Conservation (phyloP, 2,113 vertebrate species). For the Eurystomus gularis region DNA sequence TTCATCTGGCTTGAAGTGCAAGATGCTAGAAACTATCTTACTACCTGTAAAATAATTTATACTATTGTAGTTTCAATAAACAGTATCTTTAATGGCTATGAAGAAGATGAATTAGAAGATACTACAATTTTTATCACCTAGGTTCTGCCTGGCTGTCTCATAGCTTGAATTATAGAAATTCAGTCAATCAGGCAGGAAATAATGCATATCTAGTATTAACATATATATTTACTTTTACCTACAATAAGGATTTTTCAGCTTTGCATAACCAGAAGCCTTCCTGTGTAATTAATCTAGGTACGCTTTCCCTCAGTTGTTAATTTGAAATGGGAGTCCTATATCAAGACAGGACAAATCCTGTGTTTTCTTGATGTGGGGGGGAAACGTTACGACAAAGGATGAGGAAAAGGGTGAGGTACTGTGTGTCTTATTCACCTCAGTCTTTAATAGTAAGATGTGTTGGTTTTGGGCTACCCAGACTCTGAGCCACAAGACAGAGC, state of each 20-base stretch:
- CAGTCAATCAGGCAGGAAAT: not conserved
- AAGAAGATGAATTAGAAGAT: not conserved
- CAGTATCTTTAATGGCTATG: not conserved
- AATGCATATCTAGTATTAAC: not conserved
- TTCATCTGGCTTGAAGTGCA: slow-evolving; percentile 8
- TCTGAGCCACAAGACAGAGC: not conserved
- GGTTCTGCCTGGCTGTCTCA: not conserved
- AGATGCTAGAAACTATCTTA: not conserved
- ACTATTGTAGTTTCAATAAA: not conserved
- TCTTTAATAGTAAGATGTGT: not conserved
- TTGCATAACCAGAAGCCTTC: not conserved
- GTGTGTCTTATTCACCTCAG: not conserved
- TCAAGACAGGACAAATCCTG: not conserved
- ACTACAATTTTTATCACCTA: not conserved
- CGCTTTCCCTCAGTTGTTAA: not conserved
- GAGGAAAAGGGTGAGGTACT: not conserved
- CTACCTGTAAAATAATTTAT: slow-evolving; percentile 12
- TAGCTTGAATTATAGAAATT: not conserved
- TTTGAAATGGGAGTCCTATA: fast-evolving
- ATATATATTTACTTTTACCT: not conserved
- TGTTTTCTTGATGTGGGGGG: fast-evolving
- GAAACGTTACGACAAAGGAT: not conserved
- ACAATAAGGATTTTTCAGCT: not conserved
- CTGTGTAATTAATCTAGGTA: not conserved
- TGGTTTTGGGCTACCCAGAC: fast-evolving